A percentile compares a stretch with the other conserved stretches of the same genome.
Evolutionary conservation across 1,140 invertebrate genomes (phyloP).

Genomic region (Drosophila tristis): DNA sequence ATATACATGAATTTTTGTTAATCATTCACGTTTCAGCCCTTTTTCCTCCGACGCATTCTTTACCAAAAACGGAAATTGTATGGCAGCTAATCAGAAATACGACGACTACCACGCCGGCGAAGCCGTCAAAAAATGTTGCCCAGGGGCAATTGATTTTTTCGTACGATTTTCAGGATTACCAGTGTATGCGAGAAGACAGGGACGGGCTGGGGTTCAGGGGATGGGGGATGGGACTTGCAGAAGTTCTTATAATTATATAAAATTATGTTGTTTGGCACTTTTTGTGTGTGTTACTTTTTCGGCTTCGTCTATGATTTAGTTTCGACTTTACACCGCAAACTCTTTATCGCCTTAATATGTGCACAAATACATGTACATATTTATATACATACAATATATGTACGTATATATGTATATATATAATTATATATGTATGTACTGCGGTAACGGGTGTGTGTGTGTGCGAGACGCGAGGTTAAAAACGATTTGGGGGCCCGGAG

Average conservation of each 20-base stretch:
- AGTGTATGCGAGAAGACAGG: not conserved
- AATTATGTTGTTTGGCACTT: slow-evolving; percentile 47
- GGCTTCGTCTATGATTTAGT: slow-evolving; percentile 14
- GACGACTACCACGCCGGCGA: slow-evolving; percentile 29
- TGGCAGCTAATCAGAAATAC: slow-evolving; percentile 50
- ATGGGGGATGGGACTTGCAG: not conserved
- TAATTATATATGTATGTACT: slow-evolving; percentile 42
- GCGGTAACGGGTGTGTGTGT: slow-evolving; percentile 14
- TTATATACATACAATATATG: slow-evolving; percentile 35
- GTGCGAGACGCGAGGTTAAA: slow-evolving; percentile 45
- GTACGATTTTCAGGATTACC: slow-evolving; percentile 32
- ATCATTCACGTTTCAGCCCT: slow-evolving; percentile 35
- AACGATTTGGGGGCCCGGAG: slow-evolving; percentile 36
- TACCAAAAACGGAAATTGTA: slow-evolving; percentile 24
- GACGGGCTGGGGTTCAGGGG: not conserved
- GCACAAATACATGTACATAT: slow-evolving; percentile 6
- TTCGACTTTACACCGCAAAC: slow-evolving; percentile 35
- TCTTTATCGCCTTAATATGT: slow-evolving; percentile 42
- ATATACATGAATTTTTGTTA: slow-evolving; percentile 40
- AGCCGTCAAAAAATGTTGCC: slow-evolving; percentile 58
- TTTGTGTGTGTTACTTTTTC: slow-evolving; percentile 13
- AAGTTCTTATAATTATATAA: slow-evolving; percentile 39
- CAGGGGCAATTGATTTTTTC: slow-evolving; percentile 77
- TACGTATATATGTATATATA: slow-evolving; percentile 25
- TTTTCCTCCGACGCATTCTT: slow-evolving; percentile 13